Base-by-base conservation (phyloP, 2,888 invertebrate genomes). In the Blastobasis lacticolella region DNA sequence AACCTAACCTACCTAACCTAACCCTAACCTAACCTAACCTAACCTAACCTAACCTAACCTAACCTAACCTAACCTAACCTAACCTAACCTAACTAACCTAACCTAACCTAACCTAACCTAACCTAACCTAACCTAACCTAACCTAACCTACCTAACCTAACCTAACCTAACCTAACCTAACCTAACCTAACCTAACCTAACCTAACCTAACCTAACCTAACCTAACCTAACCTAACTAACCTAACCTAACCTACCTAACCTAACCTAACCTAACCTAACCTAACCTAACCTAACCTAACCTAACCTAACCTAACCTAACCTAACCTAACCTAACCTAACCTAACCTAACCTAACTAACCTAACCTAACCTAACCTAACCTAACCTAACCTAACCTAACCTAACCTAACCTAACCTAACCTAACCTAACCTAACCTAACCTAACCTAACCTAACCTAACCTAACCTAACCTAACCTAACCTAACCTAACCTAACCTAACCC, bases 21-120 rank as follows among this genome's bases (percentile, higher is more conserved):
- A 58, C 55, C 55, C 53, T 53, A 57, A 57, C 54, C 52, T 56
- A 54, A 54, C 53, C 55, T 54, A 55, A 59, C 57, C 57, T 57
- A 57, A 57, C 57, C 54, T 53, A 57, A 57, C 57, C 57, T 57
- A 57, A 57, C 57, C 57, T 57, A 57, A 57, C 57, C 57, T 57
- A 57, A 58, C 58, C 58, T 58, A 58, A 58, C 59, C 59, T 59
- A 59, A 59, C 59, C 59, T 59, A 57, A 59, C 59, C 59, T 57
- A 59, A 57, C 59, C 56, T 56, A 59, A 57, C 59, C 57, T 57
- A 59, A 58, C 52, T 54, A 57, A 57, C 57, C 54, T 53, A 56
- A 54, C 52, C 55, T 54, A 55, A 57, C 51, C 49, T 54, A 54
- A 58, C 56, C 56, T 56, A 58, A 57, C 55, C 53, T 53, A 57